phyloP scores from a whole-genome alignment of 2,113 vertebrate genomes.

The Pithys albifrons region DNA sequence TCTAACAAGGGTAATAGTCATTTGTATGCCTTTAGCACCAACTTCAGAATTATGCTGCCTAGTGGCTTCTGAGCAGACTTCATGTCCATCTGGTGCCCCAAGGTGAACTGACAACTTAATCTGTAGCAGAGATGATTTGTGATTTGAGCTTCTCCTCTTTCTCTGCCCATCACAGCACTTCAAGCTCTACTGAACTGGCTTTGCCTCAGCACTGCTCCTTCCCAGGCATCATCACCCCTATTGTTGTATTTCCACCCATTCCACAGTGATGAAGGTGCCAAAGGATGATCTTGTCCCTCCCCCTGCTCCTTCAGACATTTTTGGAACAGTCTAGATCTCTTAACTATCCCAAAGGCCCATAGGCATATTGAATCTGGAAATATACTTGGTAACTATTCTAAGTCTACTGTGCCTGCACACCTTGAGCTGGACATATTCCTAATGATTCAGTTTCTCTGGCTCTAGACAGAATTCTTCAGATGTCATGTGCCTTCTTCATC shows the following conservation, averaged over 20 bases:
- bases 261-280: background rate
- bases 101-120: background rate
- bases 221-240: background rate
- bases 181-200: background rate
- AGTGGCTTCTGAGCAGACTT: background rate
- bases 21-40: background rate
- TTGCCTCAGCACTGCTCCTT: background rate
- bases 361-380: background rate
- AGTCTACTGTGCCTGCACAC: background rate
- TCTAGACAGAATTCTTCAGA: background rate
- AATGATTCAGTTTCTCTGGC: background rate
- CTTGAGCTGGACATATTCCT: background rate
- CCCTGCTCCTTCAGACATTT: background rate
- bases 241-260: background rate
- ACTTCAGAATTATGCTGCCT: background rate
- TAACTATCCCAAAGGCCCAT: background rate
- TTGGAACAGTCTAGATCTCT: background rate
- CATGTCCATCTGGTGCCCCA: background rate
- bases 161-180: background rate
- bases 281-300: background rate
- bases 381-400: background rate
- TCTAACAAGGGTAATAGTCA: background rate
- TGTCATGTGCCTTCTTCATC: background rate
- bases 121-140: background rate
- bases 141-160: background rate